Base-by-base conservation (phyloP, 2,113 vertebrate species). In the Actenoides hombroni region DNA sequence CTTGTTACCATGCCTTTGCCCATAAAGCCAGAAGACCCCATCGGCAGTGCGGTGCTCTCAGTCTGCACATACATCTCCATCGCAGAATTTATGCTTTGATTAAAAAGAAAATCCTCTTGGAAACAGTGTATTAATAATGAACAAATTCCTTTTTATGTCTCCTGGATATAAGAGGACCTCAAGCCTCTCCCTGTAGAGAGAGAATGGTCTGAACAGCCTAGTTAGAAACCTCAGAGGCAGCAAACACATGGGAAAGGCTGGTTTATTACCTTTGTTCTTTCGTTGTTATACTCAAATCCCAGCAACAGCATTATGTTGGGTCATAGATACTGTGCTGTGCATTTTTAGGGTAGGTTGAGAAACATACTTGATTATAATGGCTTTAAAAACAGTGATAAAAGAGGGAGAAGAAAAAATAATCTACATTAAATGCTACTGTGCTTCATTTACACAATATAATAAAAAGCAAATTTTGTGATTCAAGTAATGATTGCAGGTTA, bases 381-480 rank as follows among this genome's bases (percentile, higher is more conserved):
- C 83, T 93, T 91, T 88, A 42, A 86, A 91, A 96, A 74, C 63
- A 92, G 71, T 65, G 61, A 88, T 65, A 86, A 95, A 91, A 90
- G 65, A 87, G 14, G 44, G 69, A 92, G 78, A 94, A 16, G 42
- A 81, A 94, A 93, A 94, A 77, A 93, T 67, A 86, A 73, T 73
- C 86, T 93, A 60, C 70, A 59, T 84, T 92, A 92, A 94, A 94
- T 79, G 83, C 83, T 83, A 44, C 73, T 60, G 65, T 77, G 78
- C 74, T 96, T 96, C 86, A 65, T 95, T 94, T 94, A 86, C 77
- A 51, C 77, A 93, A 88, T 85, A 94, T 92, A 94, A 91, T 95
- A 93, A 92, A 96, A 94, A 92, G 57, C 46, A 95, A 89, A 94
- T 92, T 96, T 92, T 96, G 92, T 89, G 83, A 96, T 93, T 93